Conservation (phyloP, 2,888 invertebrate species). For the Microctonus hyperodae region DNA sequence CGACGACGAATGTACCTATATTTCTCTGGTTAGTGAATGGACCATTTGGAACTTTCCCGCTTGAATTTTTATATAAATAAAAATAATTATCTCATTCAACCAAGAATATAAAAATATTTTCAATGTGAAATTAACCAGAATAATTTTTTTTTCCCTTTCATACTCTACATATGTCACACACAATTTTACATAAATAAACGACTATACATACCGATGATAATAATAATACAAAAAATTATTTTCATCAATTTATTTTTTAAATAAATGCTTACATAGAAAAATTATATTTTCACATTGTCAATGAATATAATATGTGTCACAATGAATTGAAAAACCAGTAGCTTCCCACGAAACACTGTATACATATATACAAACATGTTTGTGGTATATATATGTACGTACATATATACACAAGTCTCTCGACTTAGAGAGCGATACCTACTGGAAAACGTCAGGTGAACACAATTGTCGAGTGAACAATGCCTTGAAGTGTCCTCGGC, state of each 20-base stretch:
- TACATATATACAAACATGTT: not conserved
- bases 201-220: no score
- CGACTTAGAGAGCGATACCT: slow-evolving; percentile 4
- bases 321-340: not conserved
- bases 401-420: slow-evolving; percentile 10
- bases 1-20: slow-evolving; percentile 42
- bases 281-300: slow-evolving; percentile 1
- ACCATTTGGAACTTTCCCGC: not conserved
- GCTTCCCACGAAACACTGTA: slow-evolving; percentile 1
- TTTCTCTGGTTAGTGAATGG: slow-evolving; percentile 44
- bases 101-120: no score
- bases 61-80: not conserved
- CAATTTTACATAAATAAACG: no score
- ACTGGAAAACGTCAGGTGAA: slow-evolving; percentile 29
- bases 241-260: no score
- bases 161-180: not conserved
- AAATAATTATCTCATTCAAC: not conserved
- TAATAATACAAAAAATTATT: not conserved
- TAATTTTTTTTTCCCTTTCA: not conserved
- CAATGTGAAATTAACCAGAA: not conserved
- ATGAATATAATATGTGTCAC: not conserved
- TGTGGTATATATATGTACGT: not conserved
- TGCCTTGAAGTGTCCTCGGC: slow-evolving; percentile 31
- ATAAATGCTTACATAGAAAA: no score
- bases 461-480: slow-evolving; percentile 32